phyloP scores from a whole-genome alignment of 2,888 invertebrate genomes.

The Nemotelus nigrinus region DNA sequence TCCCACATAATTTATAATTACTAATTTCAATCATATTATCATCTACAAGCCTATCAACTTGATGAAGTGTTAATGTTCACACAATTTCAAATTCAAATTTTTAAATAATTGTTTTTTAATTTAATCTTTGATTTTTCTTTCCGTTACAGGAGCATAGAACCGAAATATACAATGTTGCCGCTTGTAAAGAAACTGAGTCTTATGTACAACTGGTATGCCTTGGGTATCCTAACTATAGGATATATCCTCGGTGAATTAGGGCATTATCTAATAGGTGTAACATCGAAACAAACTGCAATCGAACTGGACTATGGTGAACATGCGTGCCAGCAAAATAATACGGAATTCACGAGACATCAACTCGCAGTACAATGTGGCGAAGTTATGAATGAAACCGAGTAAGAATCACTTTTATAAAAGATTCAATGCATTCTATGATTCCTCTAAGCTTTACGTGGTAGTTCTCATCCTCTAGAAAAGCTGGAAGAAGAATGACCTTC shows the following conservation, averaged over 20 bases:
- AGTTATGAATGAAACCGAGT: constrained; percentile 68
- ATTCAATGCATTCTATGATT: no score
- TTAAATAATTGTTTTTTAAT: no score
- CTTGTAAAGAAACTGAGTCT: constrained; percentile 69
- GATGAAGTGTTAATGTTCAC: no score
- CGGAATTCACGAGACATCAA: constrained; percentile 67
- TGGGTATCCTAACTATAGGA: constrained; percentile 81
- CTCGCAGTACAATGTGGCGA: constrained; percentile 70
- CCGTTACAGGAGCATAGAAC: neutral
- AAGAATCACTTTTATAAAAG: constrained; percentile 56
- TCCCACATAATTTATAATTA: no score
- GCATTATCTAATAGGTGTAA: constrained; percentile 89
- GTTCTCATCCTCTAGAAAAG: no score
- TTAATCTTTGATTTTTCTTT: constrained; percentile 6
- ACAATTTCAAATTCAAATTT: no score
- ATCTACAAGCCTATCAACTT: no score
- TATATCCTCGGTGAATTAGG: constrained; percentile 89
- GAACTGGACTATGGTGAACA: constrained; percentile 89
- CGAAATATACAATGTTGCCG: constrained; percentile 46
- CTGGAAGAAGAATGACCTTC: no score
- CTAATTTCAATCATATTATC: no score
- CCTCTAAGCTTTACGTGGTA: no score
- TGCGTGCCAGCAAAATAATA: constrained; percentile 80
- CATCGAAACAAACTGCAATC: constrained; percentile 85
- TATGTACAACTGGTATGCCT: constrained; percentile 81